Conservation (phyloP, 2,888 invertebrate species). For the Synergus gifuensis region DNA sequence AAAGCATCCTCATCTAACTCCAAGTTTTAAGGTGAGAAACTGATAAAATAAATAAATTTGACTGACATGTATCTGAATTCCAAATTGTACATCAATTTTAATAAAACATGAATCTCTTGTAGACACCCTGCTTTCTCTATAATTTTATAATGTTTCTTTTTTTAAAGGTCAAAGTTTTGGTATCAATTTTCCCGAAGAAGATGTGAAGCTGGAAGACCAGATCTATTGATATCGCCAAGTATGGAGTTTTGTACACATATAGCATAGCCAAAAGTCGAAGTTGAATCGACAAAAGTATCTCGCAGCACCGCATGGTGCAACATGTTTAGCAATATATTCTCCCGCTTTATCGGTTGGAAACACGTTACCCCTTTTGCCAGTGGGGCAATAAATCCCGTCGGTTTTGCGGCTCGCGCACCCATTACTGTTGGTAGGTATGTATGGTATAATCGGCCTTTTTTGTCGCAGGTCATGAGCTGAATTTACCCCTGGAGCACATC, state of each 20-base stretch:
- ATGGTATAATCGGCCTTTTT: slow-evolving; percentile 40
- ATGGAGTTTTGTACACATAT: slow-evolving; percentile 32
- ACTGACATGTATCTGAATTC: too few species aligned
- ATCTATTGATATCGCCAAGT: slow-evolving; percentile 3
- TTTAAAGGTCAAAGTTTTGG: not conserved
- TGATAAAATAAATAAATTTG: too few species aligned
- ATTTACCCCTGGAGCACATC: slow-evolving; percentile 2
- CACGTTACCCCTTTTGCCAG: slow-evolving; percentile 60
- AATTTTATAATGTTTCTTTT: too few species aligned
- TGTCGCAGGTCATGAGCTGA: not conserved
- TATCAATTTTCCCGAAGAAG: slow-evolving; percentile 11
- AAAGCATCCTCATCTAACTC: too few species aligned
- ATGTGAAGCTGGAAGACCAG: not conserved
- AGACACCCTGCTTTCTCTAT: too few species aligned
- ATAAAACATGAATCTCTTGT: too few species aligned
- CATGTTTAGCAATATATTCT: slow-evolving; percentile 57
- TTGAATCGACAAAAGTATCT: slow-evolving; percentile 37
- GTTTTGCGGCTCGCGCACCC: slow-evolving; percentile 50
- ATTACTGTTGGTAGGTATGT: slow-evolving; percentile 48
- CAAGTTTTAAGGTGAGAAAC: too few species aligned
- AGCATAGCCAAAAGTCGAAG: slow-evolving; percentile 35
- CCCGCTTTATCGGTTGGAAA: slow-evolving; percentile 60
- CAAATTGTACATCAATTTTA: too few species aligned
- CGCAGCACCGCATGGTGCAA: slow-evolving; percentile 47
- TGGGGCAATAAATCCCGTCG: slow-evolving; percentile 60